phyloP scores from a whole-genome alignment of 2,113 vertebrate genomes.

The Pangasianodon hypophthalmus region DNA sequence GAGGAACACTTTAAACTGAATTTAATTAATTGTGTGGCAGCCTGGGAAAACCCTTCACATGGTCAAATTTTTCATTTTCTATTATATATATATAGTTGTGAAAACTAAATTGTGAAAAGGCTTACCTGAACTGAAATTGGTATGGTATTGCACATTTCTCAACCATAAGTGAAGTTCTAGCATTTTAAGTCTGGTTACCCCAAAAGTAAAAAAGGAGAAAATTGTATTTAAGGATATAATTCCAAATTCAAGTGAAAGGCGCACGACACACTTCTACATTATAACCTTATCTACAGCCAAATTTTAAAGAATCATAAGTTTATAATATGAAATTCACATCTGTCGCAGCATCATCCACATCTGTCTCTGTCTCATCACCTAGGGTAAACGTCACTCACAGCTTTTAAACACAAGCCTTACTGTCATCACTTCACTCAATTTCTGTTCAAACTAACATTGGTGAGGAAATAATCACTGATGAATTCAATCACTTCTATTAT shows the following conservation, averaged over 20 bases:
- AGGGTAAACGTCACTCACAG: neutral
- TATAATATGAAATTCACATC: neutral
- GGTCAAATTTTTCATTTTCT: neutral
- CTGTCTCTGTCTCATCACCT: neutral
- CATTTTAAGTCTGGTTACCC: neutral
- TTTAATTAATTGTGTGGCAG: neutral
- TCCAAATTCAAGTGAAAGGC: neutral
- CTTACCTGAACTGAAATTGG: neutral
- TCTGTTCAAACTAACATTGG: neutral
- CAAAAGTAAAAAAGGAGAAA: neutral
- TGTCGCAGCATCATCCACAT: neutral
- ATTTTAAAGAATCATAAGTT: neutral
- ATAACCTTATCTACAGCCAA: neutral
- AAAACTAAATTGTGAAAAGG: neutral
- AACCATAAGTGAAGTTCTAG: neutral
- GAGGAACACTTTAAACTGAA: neutral
- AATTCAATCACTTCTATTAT: neutral
- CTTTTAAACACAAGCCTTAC: neutral
- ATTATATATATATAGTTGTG: neutral
- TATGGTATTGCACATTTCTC: neutral
- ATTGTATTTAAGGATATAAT: neutral
- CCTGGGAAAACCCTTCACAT: neutral
- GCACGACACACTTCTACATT: neutral
- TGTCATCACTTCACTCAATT: neutral
- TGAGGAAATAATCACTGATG: neutral